phyloP scores from a whole-genome alignment of 2,113 vertebrate species.

The Salvelinus sp. region DNA sequence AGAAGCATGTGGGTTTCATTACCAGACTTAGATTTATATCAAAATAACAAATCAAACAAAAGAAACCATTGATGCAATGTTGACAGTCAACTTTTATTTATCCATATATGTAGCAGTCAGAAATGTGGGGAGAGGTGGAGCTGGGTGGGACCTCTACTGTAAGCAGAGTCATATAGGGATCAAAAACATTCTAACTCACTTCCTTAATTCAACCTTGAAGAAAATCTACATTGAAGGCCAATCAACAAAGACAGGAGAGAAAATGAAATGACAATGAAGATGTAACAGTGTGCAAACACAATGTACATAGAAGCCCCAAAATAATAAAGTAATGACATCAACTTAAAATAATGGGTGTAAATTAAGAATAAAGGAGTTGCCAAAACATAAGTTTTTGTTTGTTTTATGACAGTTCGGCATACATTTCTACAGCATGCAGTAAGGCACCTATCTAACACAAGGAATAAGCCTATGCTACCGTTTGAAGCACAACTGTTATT shows the following conservation, averaged over 20 bases:
- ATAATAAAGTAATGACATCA: slow-evolving; percentile 61
- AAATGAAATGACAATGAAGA: slow-evolving; percentile 71
- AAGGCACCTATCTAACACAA: slow-evolving; percentile 85
- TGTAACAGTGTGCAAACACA: slow-evolving; percentile 77
- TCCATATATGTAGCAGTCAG: slow-evolving; percentile 79
- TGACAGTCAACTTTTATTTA: slow-evolving; percentile 82
- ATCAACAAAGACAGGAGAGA: slow-evolving; percentile 58
- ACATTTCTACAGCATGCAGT: slow-evolving; percentile 81
- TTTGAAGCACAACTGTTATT: slow-evolving; percentile 74
- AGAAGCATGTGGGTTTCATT: too few species aligned
- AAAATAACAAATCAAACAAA: not conserved
- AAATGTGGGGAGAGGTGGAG: slow-evolving; percentile 68
- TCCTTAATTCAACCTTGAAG: slow-evolving; percentile 53
- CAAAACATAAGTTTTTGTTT: slow-evolving; percentile 56
- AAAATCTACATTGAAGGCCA: slow-evolving; percentile 69
- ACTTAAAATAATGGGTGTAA: slow-evolving; percentile 74
- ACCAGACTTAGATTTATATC: too few species aligned
- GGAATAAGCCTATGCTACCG: slow-evolving; percentile 79
- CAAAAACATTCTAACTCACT: slow-evolving; percentile 59
- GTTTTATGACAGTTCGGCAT: slow-evolving; percentile 73
- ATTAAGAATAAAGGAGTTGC: slow-evolving; percentile 70
- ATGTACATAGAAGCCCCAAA: slow-evolving; percentile 75
- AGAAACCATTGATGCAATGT: slow-evolving; percentile 42
- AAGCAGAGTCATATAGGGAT: slow-evolving; percentile 68
- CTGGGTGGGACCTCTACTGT: slow-evolving; percentile 66